Conservation (phyloP, 23 tunicate genomes). For the Halocynthia aurantium region DNA sequence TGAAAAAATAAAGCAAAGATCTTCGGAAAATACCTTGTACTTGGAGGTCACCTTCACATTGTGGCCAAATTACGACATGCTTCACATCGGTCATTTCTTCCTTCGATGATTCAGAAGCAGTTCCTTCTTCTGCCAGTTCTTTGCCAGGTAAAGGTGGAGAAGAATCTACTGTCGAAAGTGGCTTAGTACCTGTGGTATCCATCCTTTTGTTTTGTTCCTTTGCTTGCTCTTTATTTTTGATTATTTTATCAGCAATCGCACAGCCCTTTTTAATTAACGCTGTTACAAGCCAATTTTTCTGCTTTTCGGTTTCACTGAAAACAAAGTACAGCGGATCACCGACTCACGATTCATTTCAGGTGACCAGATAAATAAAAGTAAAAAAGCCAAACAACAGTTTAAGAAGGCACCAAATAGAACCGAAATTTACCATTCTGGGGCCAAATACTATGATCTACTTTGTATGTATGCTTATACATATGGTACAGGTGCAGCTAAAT, state of each 20-base stretch:
- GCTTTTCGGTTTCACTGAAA: slow-evolving; percentile 70
- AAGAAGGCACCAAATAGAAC: no score
- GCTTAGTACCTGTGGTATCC: neutral
- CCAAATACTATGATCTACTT: no score
- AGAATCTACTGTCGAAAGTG: neutral
- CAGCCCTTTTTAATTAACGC: slow-evolving; percentile 59
- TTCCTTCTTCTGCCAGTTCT: neutral
- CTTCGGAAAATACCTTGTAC: neutral
- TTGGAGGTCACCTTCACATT: slow-evolving; percentile 7
- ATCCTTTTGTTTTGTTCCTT: neutral
- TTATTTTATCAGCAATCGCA: slow-evolving; percentile 57
- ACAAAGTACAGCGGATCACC: neutral
- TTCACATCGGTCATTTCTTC: no score
- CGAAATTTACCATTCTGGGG: no score
- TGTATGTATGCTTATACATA: no score
- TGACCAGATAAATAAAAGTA: no score
- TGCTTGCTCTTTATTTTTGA: slow-evolving; percentile 13
- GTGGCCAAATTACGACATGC: slow-evolving; percentile 5
- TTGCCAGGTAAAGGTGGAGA: slow-evolving; percentile 6
- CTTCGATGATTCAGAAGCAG: neutral
- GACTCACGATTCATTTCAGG: no score
- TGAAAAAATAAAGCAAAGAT: no score
- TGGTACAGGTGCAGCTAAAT: no score
- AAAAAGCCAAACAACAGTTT: no score
- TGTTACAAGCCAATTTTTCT: slow-evolving; percentile 43